Evolutionary conservation across 2,113 vertebrate genomes (phyloP).

Genomic region (Tricholaema leucomelas): DNA sequence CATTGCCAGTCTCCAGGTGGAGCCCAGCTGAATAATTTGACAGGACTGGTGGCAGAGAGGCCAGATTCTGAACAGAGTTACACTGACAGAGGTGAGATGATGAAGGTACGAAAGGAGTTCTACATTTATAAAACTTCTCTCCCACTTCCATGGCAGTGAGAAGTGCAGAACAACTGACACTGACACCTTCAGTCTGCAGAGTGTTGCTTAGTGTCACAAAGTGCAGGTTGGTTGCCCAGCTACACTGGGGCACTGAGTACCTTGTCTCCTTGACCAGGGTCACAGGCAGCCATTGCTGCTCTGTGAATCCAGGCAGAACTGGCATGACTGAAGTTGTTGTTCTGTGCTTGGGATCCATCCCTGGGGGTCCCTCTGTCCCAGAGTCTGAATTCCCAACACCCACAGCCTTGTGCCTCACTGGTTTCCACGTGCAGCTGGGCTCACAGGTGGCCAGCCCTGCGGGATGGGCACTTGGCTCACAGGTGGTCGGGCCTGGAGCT

Average conservation of each 20-base stretch:
- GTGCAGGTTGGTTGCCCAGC: background rate
- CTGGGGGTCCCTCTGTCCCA: background rate
- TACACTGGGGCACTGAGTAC: background rate
- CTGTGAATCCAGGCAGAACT: background rate
- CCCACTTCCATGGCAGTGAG: background rate
- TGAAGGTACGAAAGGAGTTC: background rate
- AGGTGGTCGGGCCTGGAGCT: background rate
- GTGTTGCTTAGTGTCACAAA: background rate
- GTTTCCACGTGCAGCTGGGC: background rate
- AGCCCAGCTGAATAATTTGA: background rate
- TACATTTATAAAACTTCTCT: background rate
- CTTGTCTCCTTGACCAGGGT: background rate
- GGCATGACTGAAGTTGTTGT: background rate
- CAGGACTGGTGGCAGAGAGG: background rate
- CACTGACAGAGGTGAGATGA: background rate
- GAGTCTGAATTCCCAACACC: background rate
- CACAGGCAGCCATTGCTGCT: background rate
- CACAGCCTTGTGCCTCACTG: background rate
- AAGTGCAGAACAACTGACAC: background rate
- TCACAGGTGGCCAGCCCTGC: accelerated
- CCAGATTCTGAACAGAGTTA: background rate
- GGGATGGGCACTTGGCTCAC: background rate
- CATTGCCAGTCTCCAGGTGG: background rate
- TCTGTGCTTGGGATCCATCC: background rate
- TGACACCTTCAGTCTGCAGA: background rate